phyloP scores from a whole-genome alignment of 2,888 invertebrate species.

The Steinernema scapterisci region DNA sequence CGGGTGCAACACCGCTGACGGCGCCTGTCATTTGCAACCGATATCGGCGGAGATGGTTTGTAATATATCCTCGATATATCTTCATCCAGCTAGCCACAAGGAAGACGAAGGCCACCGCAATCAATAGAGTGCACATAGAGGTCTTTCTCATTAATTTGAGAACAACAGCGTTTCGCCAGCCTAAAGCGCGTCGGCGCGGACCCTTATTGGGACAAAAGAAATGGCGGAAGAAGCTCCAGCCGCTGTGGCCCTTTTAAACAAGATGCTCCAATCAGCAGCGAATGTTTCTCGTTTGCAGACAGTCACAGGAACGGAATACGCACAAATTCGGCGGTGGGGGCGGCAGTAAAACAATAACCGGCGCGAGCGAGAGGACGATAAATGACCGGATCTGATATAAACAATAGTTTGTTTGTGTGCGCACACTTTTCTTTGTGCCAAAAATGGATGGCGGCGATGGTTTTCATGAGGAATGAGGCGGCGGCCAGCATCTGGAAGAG shows the following conservation, averaged over 20 bases:
- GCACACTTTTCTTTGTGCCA: background rate
- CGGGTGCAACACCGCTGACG: background rate
- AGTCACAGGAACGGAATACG: background rate
- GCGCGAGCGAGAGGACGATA: background rate
- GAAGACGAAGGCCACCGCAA: background rate
- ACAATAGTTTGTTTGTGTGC: constrained; percentile 7
- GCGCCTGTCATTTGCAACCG: constrained; percentile 11
- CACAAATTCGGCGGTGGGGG: background rate
- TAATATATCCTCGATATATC: constrained; percentile 13
- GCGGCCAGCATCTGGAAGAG: background rate
- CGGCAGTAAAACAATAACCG: background rate
- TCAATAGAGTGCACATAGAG: constrained; percentile 30
- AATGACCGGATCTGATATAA: background rate
- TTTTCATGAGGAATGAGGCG: constrained; percentile 29
- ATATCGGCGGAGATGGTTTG: background rate
- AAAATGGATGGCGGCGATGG: constrained; percentile 23
- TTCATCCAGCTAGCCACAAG: background rate
- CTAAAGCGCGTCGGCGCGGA: background rate
- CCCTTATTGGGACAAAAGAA: constrained; percentile 20
- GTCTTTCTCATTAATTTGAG: constrained; percentile 32
- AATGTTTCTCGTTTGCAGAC: background rate
- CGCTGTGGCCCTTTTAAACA: background rate
- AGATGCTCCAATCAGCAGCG: background rate
- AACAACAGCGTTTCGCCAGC: constrained; percentile 6
- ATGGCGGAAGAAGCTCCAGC: background rate